A percentile compares a stretch with the other conserved stretches of the same genome.
These are phyloP conservation scores for Andrena bucephala DNA, from an alignment of 2,888 invertebrate genomes.

Conservation along the genomic window DNA sequence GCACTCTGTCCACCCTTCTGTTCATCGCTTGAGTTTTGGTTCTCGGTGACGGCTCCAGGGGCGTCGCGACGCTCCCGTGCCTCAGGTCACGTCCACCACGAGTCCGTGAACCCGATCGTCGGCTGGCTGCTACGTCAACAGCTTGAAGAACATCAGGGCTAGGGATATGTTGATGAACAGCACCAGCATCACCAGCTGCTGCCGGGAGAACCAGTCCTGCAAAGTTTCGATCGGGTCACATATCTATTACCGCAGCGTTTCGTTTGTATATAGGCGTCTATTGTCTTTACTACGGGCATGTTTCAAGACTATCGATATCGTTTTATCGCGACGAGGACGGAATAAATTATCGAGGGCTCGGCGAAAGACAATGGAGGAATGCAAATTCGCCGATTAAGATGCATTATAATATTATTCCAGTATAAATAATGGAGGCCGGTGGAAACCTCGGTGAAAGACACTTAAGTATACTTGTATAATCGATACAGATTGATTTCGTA, in stretches of 20 bases:
- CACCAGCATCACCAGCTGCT: conserved; percentile 97
- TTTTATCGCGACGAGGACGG: background rate
- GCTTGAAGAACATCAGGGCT: conserved; percentile 98
- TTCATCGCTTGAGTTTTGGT: conserved; percentile 57
- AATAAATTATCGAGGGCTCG: conserved; percentile 1
- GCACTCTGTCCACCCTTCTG: conserved; percentile 43
- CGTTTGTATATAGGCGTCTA: too few relatives aligned
- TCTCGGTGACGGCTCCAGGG: conserved; percentile 60
- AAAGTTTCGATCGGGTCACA: conserved; percentile 26
- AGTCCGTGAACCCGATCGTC: conserved; percentile 78
- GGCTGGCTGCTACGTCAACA: conserved; percentile 95
- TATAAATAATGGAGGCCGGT: background rate
- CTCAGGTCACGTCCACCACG: conserved; percentile 82
- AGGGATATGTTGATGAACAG: conserved; percentile 97
- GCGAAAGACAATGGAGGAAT: conserved; percentile 4
- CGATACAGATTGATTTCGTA: conserved; percentile 4
- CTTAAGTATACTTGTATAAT: background rate
- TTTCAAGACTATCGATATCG: too few relatives aligned
- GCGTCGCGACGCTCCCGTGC: conserved; percentile 55
- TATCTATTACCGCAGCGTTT: background rate
- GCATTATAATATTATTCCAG: background rate
- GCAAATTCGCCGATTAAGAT: background rate
- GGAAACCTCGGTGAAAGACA: background rate
- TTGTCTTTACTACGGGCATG: too few relatives aligned
- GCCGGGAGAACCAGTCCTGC: conserved; percentile 98